These are phyloP conservation scores for Oryzias celebensis DNA, from an alignment of 2,113 vertebrate species.

Conservation along the genomic window DNA sequence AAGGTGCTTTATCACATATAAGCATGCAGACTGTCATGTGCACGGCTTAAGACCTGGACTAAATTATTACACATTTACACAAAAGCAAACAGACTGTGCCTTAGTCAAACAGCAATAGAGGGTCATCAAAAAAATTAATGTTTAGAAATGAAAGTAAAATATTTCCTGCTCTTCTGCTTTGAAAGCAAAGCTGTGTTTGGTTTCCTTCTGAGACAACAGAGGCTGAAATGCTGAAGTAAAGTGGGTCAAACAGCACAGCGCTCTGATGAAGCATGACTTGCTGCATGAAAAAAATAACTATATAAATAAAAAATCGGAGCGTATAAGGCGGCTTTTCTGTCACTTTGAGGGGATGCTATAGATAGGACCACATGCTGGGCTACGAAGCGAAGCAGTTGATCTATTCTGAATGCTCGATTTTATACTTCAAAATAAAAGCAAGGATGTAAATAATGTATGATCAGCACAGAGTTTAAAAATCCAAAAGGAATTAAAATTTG, in stretches of 20 bases:
- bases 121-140: slow-evolving; percentile 17
- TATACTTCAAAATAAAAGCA: slow-evolving; percentile 5
- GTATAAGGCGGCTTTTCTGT: slow-evolving; percentile 48
- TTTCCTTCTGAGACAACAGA: slow-evolving; percentile 33
- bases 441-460: slow-evolving; percentile 6
- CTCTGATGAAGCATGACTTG: slow-evolving; percentile 69
- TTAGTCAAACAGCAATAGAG: slow-evolving; percentile 1
- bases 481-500: not conserved
- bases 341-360: slow-evolving; percentile 45
- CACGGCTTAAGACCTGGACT: slow-evolving; percentile 1
- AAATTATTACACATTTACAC: slow-evolving; percentile 1
- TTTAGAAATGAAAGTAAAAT: slow-evolving; percentile 8
- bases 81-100: slow-evolving; percentile 1
- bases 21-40: not conserved
- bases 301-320: slow-evolving; percentile 8
- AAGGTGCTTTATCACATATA: slow-evolving; percentile 23
- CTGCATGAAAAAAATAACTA: slow-evolving; percentile 29
- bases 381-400: slow-evolving; percentile 33
- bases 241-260: slow-evolving; percentile 63
- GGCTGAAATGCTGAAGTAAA: slow-evolving; percentile 56
- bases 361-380: slow-evolving; percentile 18
- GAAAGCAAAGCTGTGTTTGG: slow-evolving; percentile 35
- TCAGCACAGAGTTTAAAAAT: not conserved
- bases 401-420: slow-evolving; percentile 28
- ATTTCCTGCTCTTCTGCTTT: slow-evolving; percentile 8